Evolutionary conservation across 2,888 invertebrate species (phyloP), one percentile per base, ranked within the genome.

Genomic region (Baccha elongata): DNA sequence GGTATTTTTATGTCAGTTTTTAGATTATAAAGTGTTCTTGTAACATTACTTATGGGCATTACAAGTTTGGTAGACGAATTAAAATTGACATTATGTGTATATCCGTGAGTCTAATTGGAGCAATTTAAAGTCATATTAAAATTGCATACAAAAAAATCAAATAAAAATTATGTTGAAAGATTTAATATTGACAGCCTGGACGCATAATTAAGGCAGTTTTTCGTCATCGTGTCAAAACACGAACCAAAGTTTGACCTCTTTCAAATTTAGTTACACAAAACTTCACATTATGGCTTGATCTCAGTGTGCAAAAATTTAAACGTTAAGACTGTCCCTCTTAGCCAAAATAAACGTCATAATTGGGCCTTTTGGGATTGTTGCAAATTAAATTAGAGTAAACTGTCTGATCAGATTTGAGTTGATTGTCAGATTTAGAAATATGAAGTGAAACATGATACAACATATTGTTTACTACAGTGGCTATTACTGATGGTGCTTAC

Each of bases 21-120:
- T 42, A 67, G 60, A 37, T 68, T 67, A 55, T 37, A 13, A 19
- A 37, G 21, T 53, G 58, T 37, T 55, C 58, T 26, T 40, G 55
- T 69, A 52, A 40, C 37, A 68, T 58, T 17, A 21, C 8, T 7
- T 1, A 68, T 68, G 73, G 68, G 42, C 19, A 48, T 37, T 50
- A 37, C 40, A 42, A 50, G 37, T 37, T 37, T 35, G 46, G 8
- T 17, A 15, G 32, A 42, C 23, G 46, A 29, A 58, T 17, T 67
- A 48, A 67, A 73, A 80, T 79, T 60, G 73, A 11, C 60, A 68
- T 65, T 64, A 26, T 44, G 19, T 29, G 44, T 60, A 26, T 65
- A 42, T 60, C 44, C 52, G 74, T 58, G 29, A 50, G 69, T 32
- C 58, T 81, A 81, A 81, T 81, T 81, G 75, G 69, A 74, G 75